phyloP scores from a whole-genome alignment of 2,113 vertebrate species.

The Microcebus jonahi region DNA sequence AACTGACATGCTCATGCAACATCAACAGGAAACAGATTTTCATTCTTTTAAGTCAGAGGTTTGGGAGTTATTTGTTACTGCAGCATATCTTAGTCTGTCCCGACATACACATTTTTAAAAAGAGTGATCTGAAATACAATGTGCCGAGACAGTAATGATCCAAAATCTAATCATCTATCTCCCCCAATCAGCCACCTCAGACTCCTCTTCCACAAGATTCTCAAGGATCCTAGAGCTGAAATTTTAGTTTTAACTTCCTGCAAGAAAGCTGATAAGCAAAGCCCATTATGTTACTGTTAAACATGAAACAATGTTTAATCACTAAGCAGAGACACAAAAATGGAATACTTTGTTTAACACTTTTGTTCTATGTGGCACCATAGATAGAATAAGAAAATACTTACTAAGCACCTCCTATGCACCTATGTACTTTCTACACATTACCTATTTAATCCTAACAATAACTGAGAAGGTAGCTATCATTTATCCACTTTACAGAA shows the following conservation, averaged over 20 bases:
- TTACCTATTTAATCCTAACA: background rate
- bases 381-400: background rate
- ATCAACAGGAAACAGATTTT: background rate
- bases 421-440: background rate
- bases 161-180: background rate
- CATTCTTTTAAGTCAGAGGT: background rate
- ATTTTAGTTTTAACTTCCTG: constrained; percentile 53
- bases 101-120: background rate
- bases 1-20: background rate
- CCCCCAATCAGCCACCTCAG: background rate
- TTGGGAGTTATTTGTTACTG: constrained; percentile 46
- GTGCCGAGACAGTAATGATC: background rate
- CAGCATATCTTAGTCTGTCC: background rate
- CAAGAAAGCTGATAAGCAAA: constrained; percentile 14
- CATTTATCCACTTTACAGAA: background rate
- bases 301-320: constrained; percentile 8
- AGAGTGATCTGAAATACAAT: background rate
- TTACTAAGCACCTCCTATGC: background rate
- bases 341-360: background rate
- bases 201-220: background rate
- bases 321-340: constrained; percentile 30
- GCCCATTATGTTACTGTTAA: background rate
- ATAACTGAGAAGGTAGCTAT: background rate
- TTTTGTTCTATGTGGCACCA: background rate
- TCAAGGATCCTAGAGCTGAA: constrained; percentile 27